A percentile compares a stretch with the other conserved stretches of the same genome.
Evolutionary conservation across 2,888 invertebrate genomes (phyloP).

Genomic region (Euzophera pinguis): DNA sequence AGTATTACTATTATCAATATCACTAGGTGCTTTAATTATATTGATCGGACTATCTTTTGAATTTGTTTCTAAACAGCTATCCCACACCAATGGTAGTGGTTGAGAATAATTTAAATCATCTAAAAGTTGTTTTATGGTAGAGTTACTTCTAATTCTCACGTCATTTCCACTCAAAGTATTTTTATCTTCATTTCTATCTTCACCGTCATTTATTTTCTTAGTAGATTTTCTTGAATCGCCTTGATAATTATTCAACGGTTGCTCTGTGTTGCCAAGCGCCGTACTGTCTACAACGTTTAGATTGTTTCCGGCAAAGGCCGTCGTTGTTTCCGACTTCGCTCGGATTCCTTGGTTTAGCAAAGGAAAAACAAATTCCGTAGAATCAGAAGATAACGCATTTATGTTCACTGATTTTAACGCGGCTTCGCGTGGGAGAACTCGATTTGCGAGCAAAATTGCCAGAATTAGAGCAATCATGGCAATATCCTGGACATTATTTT

Average conservation of each 20-base stretch:
- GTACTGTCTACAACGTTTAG: constrained; percentile 50
- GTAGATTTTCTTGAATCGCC: constrained; percentile 46
- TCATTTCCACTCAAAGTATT: constrained; percentile 29
- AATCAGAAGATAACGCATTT: constrained; percentile 42
- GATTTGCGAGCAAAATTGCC: constrained; percentile 47
- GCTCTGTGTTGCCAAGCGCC: constrained; percentile 33
- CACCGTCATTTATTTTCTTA: constrained; percentile 42
- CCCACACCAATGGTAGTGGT: constrained; percentile 55
- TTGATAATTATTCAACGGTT: constrained; percentile 57
- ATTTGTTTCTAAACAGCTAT: constrained; percentile 57
- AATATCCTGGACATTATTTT: constrained; percentile 46
- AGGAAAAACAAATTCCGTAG: constrained; percentile 43
- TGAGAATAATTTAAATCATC: constrained; percentile 26
- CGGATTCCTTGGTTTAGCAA: constrained; percentile 57
- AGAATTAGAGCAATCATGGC: constrained; percentile 42
- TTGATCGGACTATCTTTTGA: constrained; percentile 39
- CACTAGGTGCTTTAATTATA: constrained; percentile 32
- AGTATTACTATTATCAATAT: constrained; percentile 40
- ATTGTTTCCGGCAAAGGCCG: constrained; percentile 66
- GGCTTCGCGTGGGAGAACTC: constrained; percentile 36
- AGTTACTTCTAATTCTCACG: constrained; percentile 19
- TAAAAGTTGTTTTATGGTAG: constrained; percentile 16
- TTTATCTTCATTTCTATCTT: constrained; percentile 42
- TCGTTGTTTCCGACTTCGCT: constrained; percentile 60
- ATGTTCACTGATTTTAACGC: constrained; percentile 30